phyloP scores from a whole-genome alignment of 1,140 invertebrate species.

The Cyrtorhinus lividipennis region DNA sequence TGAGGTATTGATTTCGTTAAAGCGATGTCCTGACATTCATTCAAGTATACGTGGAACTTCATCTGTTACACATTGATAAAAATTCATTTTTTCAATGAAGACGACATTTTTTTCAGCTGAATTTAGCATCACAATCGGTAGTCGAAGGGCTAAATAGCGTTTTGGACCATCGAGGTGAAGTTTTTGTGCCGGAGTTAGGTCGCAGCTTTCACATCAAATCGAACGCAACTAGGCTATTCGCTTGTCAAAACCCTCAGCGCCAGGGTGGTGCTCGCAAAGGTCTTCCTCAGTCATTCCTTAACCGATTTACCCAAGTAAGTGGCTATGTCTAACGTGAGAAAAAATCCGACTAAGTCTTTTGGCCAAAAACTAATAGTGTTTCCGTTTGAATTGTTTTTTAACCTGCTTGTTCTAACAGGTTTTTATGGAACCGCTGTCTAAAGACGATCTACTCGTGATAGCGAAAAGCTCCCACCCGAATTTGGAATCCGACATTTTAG shows the following conservation, averaged over 20 bases:
- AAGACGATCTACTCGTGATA: conserved; percentile 57
- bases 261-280: conserved; percentile 93
- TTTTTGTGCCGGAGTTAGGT: conserved; percentile 90
- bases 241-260: conserved; percentile 93
- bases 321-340: not conserved
- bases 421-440: conserved; percentile 64
- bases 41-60: not conserved
- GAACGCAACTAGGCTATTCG: conserved; percentile 72
- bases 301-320: conserved; percentile 85
- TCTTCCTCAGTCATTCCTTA: conserved; percentile 91
- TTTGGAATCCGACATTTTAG: conserved; percentile 38
- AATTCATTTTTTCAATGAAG: not conserved
- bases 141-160: conserved; percentile 97
- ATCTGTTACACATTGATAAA: not conserved
- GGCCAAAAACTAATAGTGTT: not conserved
- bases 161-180: conserved; percentile 91
- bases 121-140: conserved; percentile 95
- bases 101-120: conserved; percentile 41
- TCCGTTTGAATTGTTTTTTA: not conserved
- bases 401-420: conserved; percentile 39
- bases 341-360: too few relatives aligned
- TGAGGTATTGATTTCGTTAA: too few relatives aligned
- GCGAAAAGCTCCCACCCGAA: conserved; percentile 32
- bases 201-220: conserved; percentile 64
- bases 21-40: conserved; percentile 11